These are phyloP conservation scores for Hycleus cichorii DNA, from an alignment of 1,140 invertebrate genomes.

Conservation along the genomic window DNA sequence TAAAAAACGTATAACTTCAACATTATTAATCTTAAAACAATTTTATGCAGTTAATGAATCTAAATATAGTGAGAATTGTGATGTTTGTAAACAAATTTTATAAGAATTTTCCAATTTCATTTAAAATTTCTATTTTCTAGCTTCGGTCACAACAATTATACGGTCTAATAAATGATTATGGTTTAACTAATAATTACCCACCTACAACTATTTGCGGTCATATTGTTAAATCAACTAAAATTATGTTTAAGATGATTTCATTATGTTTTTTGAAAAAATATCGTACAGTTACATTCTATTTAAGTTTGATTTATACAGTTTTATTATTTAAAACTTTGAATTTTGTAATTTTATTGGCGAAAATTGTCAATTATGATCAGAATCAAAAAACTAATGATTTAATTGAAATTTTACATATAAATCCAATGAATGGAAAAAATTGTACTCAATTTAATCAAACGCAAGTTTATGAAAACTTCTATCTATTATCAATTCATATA, in stretches of 20 bases:
- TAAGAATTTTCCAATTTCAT: not conserved
- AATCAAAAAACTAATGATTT: constrained; percentile 3
- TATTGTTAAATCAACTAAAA: not conserved
- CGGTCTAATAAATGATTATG: constrained; percentile 12
- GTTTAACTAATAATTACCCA: constrained; percentile 9
- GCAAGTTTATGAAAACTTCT: constrained; percentile 1
- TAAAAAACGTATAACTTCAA: constrained; percentile 15
- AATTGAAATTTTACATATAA: constrained; percentile 8
- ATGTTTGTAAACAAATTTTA: constrained; percentile 7
- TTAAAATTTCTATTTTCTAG: constrained; percentile 4
- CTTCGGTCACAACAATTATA: constrained; percentile 5
- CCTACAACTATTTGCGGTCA: constrained; percentile 3
- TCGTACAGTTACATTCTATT: not conserved
- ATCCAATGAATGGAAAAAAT: not conserved
- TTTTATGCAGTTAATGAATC: constrained; percentile 33
- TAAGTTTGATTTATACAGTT: constrained; percentile 1
- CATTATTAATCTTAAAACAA: constrained; percentile 21
- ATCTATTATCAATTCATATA: constrained; percentile 10
- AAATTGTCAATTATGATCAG: not conserved
- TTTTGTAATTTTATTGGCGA: not conserved
- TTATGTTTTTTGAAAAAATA: not conserved
- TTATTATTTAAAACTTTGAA: not conserved
- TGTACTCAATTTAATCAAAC: not conserved
- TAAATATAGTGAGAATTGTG: constrained; percentile 26
- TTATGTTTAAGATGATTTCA: not conserved